Conservation (phyloP, 2,888 invertebrate genomes). For the Sphaerophoria taeniata region DNA sequence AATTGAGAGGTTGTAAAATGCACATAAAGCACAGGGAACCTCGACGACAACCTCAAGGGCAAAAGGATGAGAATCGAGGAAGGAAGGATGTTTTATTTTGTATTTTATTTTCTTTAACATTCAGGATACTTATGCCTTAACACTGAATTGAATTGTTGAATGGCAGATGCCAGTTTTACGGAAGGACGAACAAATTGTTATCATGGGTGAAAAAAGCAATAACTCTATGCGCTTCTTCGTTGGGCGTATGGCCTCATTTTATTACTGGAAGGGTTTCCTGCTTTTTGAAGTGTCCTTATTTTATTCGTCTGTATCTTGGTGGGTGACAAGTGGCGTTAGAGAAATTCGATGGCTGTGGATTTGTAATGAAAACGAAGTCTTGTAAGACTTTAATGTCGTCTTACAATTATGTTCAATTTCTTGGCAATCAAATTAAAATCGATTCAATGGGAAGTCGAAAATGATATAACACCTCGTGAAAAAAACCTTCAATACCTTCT, state of each 20-base stretch:
- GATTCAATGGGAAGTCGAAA: neutral
- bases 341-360: neutral
- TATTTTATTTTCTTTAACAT: neutral
- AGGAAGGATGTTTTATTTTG: neutral
- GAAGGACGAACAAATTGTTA: conserved; percentile 20
- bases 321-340: neutral
- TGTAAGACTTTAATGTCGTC: conserved; percentile 1
- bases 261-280: conserved; percentile 2
- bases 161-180: conserved; percentile 16
- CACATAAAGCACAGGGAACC: conserved; percentile 12
- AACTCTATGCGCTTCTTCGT: neutral
- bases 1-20: conserved; percentile 31
- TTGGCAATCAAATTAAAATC: neutral
- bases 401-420: conserved; percentile 2
- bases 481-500: neutral
- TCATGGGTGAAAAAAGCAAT: conserved; percentile 2
- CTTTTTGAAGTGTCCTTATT: neutral
- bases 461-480: too few relatives aligned
- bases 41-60: too few relatives aligned
- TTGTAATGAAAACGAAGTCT: conserved; percentile 14
- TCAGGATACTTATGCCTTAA: conserved; percentile 1
- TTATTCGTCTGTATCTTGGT: neutral
- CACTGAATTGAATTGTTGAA: conserved; percentile 22
- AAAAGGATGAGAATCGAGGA: neutral
- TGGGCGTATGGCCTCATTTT: conserved; percentile 12